Percentiles rank a stretch among this genome's conserved stretches.
Conservation (phyloP, 2,888 invertebrate species). For the Eupithecia insigniata region DNA sequence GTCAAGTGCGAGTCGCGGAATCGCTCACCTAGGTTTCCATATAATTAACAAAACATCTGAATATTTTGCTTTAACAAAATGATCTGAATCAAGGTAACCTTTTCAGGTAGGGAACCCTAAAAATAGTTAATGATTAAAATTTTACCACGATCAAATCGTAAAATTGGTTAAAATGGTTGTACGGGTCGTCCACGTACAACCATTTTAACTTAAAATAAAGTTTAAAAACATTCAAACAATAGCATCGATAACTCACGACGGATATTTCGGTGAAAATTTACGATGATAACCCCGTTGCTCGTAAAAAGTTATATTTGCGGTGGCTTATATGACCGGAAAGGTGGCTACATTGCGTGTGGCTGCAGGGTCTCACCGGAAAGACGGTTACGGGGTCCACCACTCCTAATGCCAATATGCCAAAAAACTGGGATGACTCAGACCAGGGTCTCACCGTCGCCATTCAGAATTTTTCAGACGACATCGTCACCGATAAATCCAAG, state of each 20-base stretch:
- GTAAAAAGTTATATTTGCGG: slow-evolving; percentile 50
- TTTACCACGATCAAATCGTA: neutral
- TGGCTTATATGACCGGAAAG: slow-evolving; percentile 54
- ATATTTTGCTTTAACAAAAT: no score
- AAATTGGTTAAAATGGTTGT: no score
- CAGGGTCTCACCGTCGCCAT: neutral
- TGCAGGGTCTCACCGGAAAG: slow-evolving; percentile 45
- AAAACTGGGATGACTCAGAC: slow-evolving; percentile 4
- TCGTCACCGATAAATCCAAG: neutral
- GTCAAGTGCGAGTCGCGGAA: no score
- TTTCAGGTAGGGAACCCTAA: no score
- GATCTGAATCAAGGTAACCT: no score
- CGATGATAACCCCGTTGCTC: slow-evolving; percentile 46
- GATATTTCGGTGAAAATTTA: slow-evolving; percentile 49
- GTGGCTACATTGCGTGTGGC: slow-evolving; percentile 50
- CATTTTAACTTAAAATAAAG: slow-evolving; percentile 4
- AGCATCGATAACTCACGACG: slow-evolving; percentile 35
- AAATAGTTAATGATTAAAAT: neutral
- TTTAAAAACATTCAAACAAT: slow-evolving; percentile 33
- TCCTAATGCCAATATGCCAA: slow-evolving; percentile 33
- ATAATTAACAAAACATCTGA: no score
- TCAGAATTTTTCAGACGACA: neutral
- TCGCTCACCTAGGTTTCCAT: no score
- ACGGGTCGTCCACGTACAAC: neutral
- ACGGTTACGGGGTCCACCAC: slow-evolving; percentile 36